Evolutionary conservation across 2,797 vertebrate genomes (phyloP).

Genomic region (Labeo calbasu): DNA sequence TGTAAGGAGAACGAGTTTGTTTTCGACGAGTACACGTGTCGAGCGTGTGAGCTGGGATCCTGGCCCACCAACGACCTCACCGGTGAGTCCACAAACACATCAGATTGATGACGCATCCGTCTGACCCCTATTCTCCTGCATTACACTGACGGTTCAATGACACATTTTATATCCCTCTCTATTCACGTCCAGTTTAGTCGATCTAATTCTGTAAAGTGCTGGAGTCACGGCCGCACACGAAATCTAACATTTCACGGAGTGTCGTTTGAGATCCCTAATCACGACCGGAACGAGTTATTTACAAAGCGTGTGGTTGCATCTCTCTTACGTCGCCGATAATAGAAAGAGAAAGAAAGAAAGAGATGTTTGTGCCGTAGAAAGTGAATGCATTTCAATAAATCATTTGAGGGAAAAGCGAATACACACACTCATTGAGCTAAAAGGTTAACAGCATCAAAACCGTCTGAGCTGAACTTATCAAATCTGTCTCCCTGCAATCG

Average conservation of each 20-base stretch:
- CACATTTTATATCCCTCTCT: neutral
- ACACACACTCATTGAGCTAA: constrained; percentile 10
- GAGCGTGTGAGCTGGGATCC: constrained; percentile 91
- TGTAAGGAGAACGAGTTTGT: constrained; percentile 98
- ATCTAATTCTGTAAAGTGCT: constrained; percentile 26
- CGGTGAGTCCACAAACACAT: constrained; percentile 70
- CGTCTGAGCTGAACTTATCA: constrained; percentile 36
- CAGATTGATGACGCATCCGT: neutral
- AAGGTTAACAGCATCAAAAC: constrained; percentile 34
- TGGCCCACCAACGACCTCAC: constrained; percentile 92
- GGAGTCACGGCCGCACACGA: neutral
- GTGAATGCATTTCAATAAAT: constrained; percentile 42
- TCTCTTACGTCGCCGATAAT: constrained; percentile 8
- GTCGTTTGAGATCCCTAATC: neutral
- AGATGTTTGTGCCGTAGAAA: neutral
- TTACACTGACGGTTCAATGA: neutral
- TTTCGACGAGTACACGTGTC: constrained; percentile 95
- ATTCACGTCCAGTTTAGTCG: neutral
- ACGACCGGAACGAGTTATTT: constrained; percentile 10
- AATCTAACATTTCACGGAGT: neutral
- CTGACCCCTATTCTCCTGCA: neutral
- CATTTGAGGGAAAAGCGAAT: constrained; percentile 14
- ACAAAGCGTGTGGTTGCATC: constrained; percentile 9
- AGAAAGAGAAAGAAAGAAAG: neutral
- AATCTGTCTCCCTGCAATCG: constrained; percentile 20